Conservation (phyloP, 2,113 vertebrate species). For the Heloderma charlesbogerti region DNA sequence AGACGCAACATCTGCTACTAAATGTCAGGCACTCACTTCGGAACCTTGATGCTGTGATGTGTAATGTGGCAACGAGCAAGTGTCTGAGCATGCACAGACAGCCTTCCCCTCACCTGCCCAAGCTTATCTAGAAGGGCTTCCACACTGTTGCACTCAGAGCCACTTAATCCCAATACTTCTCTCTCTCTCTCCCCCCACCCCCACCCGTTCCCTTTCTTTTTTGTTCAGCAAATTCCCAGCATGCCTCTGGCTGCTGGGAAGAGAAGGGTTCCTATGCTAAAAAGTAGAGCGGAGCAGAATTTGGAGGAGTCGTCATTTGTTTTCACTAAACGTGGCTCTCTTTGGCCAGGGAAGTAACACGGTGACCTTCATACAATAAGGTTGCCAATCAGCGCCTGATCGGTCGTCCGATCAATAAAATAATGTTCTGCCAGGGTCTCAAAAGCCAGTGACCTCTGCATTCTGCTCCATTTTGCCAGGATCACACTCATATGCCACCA, state of each 20-base stretch:
- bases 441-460: not conserved
- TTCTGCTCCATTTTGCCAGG: too few species aligned
- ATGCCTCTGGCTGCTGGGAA: not conserved
- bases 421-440: not conserved
- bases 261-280: not conserved
- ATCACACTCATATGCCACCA: too few species aligned
- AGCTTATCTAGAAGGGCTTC: too few species aligned
- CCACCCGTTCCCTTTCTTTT: too few species aligned
- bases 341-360: too few species aligned
- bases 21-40: not conserved
- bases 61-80: not conserved
- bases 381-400: not conserved
- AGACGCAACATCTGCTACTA: too few species aligned
- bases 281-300: too few species aligned
- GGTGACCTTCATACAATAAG: too few species aligned
- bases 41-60: too few species aligned
- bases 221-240: not conserved
- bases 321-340: not conserved
- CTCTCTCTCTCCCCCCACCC: not conserved
- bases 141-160: not conserved
- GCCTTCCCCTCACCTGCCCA: not conserved
- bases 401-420: not conserved
- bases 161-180: not conserved
- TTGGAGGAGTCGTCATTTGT: not conserved
- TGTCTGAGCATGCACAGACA: not conserved